These are phyloP conservation scores for Drosophila bifasciata DNA, from an alignment of 1,140 invertebrate species.

Conservation along the genomic window DNA sequence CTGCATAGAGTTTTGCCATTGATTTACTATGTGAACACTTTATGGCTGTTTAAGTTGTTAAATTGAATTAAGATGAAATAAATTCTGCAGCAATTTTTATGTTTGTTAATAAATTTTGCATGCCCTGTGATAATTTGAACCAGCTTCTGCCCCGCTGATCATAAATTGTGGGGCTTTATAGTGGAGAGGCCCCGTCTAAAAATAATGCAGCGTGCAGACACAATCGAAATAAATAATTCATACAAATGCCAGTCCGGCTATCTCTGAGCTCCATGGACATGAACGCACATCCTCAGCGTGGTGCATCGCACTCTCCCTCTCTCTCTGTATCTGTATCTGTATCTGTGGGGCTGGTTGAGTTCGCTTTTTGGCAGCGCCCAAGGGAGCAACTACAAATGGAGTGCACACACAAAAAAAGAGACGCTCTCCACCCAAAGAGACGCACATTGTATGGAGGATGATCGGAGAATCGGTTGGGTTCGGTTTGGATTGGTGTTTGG, in stretches of 20 bases:
- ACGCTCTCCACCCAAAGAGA: neutral
- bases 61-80: conserved; percentile 84
- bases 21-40: conserved; percentile 84
- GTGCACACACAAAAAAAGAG: conserved; percentile 36
- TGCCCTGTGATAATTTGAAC: conserved; percentile 78
- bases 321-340: too few relatives aligned
- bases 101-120: conserved; percentile 83
- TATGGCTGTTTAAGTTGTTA: conserved; percentile 84
- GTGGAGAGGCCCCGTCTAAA: conserved; percentile 49
- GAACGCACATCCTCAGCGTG: conserved; percentile 39
- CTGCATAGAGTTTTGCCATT: conserved; percentile 70
- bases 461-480: conserved; percentile 11
- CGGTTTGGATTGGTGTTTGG: conserved; percentile 33
- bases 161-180: conserved; percentile 58
- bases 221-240: conserved; percentile 83
- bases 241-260: conserved; percentile 49
- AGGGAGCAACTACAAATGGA: conserved; percentile 78
- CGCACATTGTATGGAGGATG: conserved; percentile 1
- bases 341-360: conserved; percentile 19
- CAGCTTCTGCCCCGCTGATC: conserved; percentile 56
- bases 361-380: conserved; percentile 66
- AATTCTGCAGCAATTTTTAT: conserved; percentile 81
- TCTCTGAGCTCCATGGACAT: conserved; percentile 29
- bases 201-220: conserved; percentile 68
- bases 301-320: conserved; percentile 30